Conservation (phyloP, 1,140 invertebrate genomes). For the Protaetia brevitarsis region DNA sequence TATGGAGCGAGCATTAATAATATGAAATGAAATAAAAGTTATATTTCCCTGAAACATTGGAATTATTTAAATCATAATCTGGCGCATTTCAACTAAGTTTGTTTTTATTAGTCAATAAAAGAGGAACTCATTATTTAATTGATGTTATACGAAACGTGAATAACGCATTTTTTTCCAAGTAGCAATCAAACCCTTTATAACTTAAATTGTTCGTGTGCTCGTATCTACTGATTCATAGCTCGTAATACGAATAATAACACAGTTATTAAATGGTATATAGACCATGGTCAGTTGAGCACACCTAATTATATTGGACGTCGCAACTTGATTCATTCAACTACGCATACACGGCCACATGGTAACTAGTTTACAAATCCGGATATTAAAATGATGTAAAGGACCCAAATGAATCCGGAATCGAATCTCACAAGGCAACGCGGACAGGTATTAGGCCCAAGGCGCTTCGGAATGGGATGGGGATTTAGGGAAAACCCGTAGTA, state of each 20-base stretch:
- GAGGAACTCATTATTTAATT: constrained; percentile 7
- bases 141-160: neutral
- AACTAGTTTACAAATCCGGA: constrained; percentile 15
- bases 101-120: too few relatives aligned
- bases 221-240: neutral
- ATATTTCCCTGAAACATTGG: too few relatives aligned
- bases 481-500: neutral
- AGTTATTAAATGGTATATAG: constrained; percentile 3
- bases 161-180: neutral
- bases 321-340: constrained; percentile 10
- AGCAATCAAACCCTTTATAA: constrained; percentile 6
- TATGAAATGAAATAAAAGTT: too few relatives aligned
- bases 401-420: constrained; percentile 13
- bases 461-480: neutral
- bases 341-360: neutral
- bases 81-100: too few relatives aligned
- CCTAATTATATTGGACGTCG: constrained; percentile 6
- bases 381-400: constrained; percentile 9
- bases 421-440: neutral
- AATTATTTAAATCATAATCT: too few relatives aligned
- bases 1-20: too few relatives aligned
- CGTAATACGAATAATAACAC: constrained; percentile 2
- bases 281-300: constrained; percentile 12
- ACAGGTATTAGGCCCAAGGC: neutral
- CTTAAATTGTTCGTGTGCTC: neutral